Evolutionary conservation across 2,797 vertebrate species (phyloP), one percentile per base, ranked within the genome.

Genomic region (Hyperoplus lanceolatus): DNA sequence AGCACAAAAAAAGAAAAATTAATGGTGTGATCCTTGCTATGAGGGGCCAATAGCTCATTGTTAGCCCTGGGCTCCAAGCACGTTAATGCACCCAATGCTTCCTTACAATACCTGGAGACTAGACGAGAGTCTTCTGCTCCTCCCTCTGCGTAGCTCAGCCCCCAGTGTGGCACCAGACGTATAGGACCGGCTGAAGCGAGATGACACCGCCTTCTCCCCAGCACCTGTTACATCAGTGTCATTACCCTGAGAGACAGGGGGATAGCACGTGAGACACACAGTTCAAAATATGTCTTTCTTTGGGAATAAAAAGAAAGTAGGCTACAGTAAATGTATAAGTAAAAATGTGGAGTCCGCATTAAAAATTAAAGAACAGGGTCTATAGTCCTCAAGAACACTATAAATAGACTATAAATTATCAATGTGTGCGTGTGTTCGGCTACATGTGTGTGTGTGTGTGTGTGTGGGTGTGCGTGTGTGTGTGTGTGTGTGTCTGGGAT

Each of bases 121-220:
- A 0, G 94, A 95, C 0, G 96, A 96, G 70, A 96, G 96, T 72
- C 95, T 93, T 61, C 90, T 90, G 87, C 89, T 93, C 72, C 96
- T 93, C 21, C 90, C 92, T 62, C 94, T 89, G 41, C 93, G 93
- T 36, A 96, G 93, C 82, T 97, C 96, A 0, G 94, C 89, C 60
- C 96, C 96, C 80, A 96, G 87, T 15, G 95, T 95, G 71, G 90
- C 94, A 72, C 92, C 93, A 0, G 95, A 95, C 0, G 95, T 96
- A 39, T 96, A 96, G 7, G 96, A 96, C 71, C 91, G 90, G 89
- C 96, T 96, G 88, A 93, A 94, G 74, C 91, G 49, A n/a, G 93
- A 87, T 4, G 92, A 87, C 79, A 96, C 95, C 14, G 86, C 89
- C 80, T 89, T 93, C 75, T 95, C 95, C 66, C 78, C 87, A 16